Evolutionary conservation across 2,113 vertebrate species (phyloP), one percentile per base, ranked within the genome.

Genomic region (Electrona antarctica): DNA sequence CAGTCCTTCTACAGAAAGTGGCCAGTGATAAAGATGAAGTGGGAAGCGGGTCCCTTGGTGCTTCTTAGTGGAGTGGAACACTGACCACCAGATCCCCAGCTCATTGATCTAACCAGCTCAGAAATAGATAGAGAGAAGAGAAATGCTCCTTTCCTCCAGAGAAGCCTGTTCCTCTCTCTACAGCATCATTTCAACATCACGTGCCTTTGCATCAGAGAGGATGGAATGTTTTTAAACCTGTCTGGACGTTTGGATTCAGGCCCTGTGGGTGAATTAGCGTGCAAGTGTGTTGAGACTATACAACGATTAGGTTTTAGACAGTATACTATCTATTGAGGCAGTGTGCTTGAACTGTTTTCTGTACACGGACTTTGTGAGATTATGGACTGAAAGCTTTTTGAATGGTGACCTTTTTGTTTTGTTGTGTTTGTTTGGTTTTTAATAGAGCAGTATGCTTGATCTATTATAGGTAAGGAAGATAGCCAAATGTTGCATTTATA

Each of bases 11-110:
- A 68, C 73, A 68, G 63, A 77, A 68, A 76, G 82, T 78, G 77
- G 74, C 69, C 76, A 74, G 72, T 85, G 88, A 90, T 85, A 87
- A 87, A 89, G 85, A 92, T 85, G 82, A 87, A 91, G 85, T 82
- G 69, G 73, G 74, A 64, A 66, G 75, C 15, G 0, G 66, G 77
- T 92, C 84, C 89, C 85, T 65, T 15, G 80, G 80, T 81, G 78
- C 82, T 79, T 86, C 85, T 90, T 87, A 91, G 85, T 76, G 60
- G 79, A 85, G 74, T 75, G 84, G 82, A 86, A 88, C 88, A 90
- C 79, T 88, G 88, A 87, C 87, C 83, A 81, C 15, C 8, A 88
- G 87, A 88, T 89, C 76, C 87, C 85, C 80, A 87, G 85, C 82
- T 85, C 78, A 87, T 87, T 87, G 88, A 86, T 90, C 85, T 21